Conservation (phyloP, 2,888 invertebrate genomes). For the Lobophora halterata region DNA sequence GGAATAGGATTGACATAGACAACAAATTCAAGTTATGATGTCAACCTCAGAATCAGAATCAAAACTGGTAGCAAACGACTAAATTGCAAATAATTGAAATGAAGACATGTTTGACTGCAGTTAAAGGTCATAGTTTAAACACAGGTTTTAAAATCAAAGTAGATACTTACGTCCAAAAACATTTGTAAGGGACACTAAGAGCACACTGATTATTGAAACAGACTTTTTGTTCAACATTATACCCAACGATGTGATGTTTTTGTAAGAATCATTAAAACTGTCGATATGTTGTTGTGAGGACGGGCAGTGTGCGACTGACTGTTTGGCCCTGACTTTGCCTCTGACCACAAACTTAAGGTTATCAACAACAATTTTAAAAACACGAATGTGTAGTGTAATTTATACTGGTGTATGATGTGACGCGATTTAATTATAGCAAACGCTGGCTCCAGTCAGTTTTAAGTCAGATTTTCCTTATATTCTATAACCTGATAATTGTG, state of each 20-base stretch:
- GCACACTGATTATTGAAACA: conserved; percentile 31
- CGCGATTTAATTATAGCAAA: conserved; percentile 38
- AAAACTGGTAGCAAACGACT: conserved; percentile 16
- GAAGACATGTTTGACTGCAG: conserved; percentile 26
- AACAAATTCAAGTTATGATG: conserved; percentile 8
- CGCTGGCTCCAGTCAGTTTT: conserved; percentile 15
- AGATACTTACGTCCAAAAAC: conserved; percentile 46
- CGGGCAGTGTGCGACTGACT: conserved; percentile 53
- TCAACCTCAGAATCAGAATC: conserved; percentile 11
- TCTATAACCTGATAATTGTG: not conserved
- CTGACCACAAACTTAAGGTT: conserved; percentile 54
- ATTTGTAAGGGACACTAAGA: conserved; percentile 34
- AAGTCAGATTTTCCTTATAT: conserved; percentile 39
- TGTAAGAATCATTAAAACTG: conserved; percentile 30
- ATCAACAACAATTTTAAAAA: conserved; percentile 56
- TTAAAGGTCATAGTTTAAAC: conserved; percentile 40
- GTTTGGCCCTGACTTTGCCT: conserved; percentile 51
- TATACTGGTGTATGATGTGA: conserved; percentile 32
- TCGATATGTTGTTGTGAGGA: conserved; percentile 41
- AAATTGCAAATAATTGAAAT: conserved; percentile 28
- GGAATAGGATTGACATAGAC: conserved; percentile 2
- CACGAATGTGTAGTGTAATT: conserved; percentile 33
- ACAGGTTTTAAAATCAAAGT: conserved; percentile 12
- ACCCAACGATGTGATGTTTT: conserved; percentile 31
- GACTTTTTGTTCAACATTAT: conserved; percentile 39